phyloP scores from a whole-genome alignment of 2,888 invertebrate genomes.

The Tribolium freemani region DNA sequence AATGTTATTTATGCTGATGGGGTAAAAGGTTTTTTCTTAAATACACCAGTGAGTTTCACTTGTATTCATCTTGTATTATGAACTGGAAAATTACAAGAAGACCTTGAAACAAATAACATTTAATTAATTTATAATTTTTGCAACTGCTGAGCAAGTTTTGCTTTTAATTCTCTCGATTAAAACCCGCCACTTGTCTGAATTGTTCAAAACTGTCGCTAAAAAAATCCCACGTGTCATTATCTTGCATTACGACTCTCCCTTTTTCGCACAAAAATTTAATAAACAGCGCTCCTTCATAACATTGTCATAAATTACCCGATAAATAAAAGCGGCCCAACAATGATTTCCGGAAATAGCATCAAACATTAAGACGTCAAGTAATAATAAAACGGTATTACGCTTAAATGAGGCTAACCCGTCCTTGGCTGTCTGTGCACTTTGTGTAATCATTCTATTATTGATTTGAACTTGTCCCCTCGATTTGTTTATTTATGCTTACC shows the following conservation, averaged over 20 bases:
- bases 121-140: no score
- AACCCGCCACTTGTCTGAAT: background rate
- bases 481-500: conserved; percentile 67
- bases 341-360: conserved; percentile 1
- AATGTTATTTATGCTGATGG: no score
- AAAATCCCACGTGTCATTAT: background rate
- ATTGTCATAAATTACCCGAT: background rate
- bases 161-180: background rate
- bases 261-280: conserved; percentile 4
- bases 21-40: no score
- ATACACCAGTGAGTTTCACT: no score
- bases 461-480: conserved; percentile 24
- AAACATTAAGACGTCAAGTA: conserved; percentile 7
- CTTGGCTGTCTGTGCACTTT: background rate
- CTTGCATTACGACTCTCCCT: background rate
- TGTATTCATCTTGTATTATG: no score
- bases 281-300: background rate
- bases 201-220: background rate
- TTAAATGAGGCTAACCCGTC: conserved; percentile 11
- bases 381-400: background rate
- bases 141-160: background rate
- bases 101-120: no score
- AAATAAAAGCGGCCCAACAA: background rate
- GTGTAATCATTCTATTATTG: conserved; percentile 15
- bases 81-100: no score